Base-by-base conservation (phyloP, 2,888 invertebrate genomes). In the Morinoia aosen region DNA sequence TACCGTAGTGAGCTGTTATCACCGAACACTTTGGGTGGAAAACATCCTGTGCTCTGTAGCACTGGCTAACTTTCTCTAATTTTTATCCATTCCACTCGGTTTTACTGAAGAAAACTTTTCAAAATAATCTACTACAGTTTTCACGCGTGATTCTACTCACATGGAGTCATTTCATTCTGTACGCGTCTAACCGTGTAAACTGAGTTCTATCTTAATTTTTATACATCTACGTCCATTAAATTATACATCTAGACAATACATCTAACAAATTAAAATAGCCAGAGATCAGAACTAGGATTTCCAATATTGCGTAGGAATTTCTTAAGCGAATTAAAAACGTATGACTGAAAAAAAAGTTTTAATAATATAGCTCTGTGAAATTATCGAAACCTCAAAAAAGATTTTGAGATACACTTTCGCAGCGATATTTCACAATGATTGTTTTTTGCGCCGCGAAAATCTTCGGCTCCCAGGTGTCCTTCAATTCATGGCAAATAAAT, bases 401-500 rank as follows among this genome's bases (percentile, higher is more conserved):
- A 61, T 25, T 76, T 76, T 16, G 76, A 33, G 7, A 33, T 33
- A 76, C 76, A 8, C 76, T 76, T 33, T 33, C 25, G 76, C 8
- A 1, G 25, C 25, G 25, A 76, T 33, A 76, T 76, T 76, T 76
- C 33, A 33, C 76, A 25, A 76, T 19, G 25, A 76, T 76, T 76
- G 76, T 33, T 76, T 76, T 76, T 76, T 76, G 8, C 76, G 12
- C 16, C 16, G 90, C 57, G 48, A 93, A 93, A 93, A 93, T 57
- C 57, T 33, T 57, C 33, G 19, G 48, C 57, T 56, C 93, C 93
- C 93, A 93, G 93, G 93, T 93, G 93, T 93, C 93, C 93, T 93
- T 93, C 93, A 93, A 93, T 93, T 93, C 93, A 93, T 93, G n/a
- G 56, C 57, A 33, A 93, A 48, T 93, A 93, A 93, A 93, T 93